Evolutionary conservation across 1,140 invertebrate species (phyloP), one percentile per base, ranked within the genome.

Genomic region (Augochlora pura): DNA sequence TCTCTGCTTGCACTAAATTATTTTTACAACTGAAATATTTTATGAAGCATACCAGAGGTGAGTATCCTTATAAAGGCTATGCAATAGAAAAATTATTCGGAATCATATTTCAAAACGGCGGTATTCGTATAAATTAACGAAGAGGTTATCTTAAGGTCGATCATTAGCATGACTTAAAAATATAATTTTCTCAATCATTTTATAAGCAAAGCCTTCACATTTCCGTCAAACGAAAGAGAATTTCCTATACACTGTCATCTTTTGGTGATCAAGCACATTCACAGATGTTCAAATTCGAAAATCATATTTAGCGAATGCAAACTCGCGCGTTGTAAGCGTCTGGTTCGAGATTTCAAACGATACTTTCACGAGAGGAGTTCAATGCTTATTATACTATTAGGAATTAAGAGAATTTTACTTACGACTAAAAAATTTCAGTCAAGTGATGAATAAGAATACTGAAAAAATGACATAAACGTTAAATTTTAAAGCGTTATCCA

Each of bases 241-340:
- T 12, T 10, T 70, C 32, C 23, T 27, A 70, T 4, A 49, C 46
- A 9, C 59, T 49, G 57, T 38, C 66, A 77, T 70, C 6, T 70
- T 46, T 70, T 46, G n/a, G 25, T 49, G 46, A 25, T 62, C 32
- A 46, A 70, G 27, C 14, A 16, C 9, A 39, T 68, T 84, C 65
- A 70, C 54, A 69, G 63, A 63, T 70, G 66, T 84, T 85, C 73
- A 72, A 85, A 85, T 85, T 85, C 83, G 70, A 85, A 80, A 85
- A 85, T 70, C 62, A 66, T 67, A 49, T 74, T 32, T 73, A 38
- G 62, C 25, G 38, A 77, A 77, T 59, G 49, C 52, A 84, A 57
- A 65, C 59, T 84, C 77, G 73, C 69, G 65, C 76, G 68, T 54
- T 60, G 27, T 54, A 68, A 49, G 83, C 83, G 84, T 85, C 84